phyloP scores from a whole-genome alignment of 2,797 vertebrate species.

The Diglossa cyanea region DNA sequence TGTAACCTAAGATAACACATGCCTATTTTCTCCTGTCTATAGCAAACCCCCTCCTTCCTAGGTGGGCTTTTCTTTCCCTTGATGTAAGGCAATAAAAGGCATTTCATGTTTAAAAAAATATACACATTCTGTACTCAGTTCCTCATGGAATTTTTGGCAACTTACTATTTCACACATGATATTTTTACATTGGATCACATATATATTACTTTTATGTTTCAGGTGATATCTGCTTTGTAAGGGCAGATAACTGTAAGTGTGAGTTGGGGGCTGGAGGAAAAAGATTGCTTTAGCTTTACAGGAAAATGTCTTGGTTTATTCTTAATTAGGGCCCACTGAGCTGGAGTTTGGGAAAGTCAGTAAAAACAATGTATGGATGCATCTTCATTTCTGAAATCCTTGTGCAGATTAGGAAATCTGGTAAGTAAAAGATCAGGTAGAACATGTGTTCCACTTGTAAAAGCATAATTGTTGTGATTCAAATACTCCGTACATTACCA shows the following conservation, averaged over 20 bases:
- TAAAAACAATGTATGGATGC: neutral
- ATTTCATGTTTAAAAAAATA: neutral
- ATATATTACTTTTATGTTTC: neutral
- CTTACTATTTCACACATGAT: neutral
- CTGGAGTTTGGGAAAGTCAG: neutral
- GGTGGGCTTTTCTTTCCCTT: neutral
- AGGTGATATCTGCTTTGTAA: neutral
- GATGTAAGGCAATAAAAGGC: neutral
- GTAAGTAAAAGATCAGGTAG: neutral
- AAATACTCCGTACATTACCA: neutral
- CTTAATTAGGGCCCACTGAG: neutral
- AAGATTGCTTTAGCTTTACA: neutral
- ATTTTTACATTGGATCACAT: neutral
- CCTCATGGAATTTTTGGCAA: neutral
- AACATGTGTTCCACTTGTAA: neutral
- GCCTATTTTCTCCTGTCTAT: neutral
- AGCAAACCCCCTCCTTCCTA: neutral
- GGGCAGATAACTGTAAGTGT: neutral
- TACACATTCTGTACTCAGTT: neutral
- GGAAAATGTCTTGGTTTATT: neutral
- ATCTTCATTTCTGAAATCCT: neutral
- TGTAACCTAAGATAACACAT: neutral
- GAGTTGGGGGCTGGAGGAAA: neutral
- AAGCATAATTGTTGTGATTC: neutral
- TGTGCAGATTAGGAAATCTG: neutral